Percentiles rank a stretch among this genome's conserved stretches.
These are phyloP conservation scores for Pteruthius melanotis DNA, from an alignment of 2,113 vertebrate genomes.

Conservation along the genomic window DNA sequence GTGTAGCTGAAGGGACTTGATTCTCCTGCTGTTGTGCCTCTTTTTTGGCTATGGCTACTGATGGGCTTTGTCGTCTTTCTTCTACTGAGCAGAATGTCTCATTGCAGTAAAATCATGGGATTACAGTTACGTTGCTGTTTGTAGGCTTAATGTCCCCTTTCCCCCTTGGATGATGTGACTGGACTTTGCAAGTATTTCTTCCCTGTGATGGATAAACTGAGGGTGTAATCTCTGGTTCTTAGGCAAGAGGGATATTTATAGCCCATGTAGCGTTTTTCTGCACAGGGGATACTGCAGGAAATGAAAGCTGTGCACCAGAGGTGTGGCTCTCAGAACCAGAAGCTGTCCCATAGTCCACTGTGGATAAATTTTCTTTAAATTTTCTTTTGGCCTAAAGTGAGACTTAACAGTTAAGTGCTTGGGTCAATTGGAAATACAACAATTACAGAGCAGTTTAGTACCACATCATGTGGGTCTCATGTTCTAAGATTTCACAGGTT, in stretches of 20 bases:
- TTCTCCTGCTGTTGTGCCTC: neutral
- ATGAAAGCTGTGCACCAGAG: neutral
- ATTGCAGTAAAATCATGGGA: accelerated
- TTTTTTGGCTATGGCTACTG: neutral
- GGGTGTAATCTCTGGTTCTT: neutral
- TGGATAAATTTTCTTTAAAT: neutral
- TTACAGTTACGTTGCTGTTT: neutral
- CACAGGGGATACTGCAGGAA: neutral
- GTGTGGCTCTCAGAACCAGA: neutral
- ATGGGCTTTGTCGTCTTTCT: neutral
- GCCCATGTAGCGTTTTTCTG: neutral
- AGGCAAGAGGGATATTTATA: neutral
- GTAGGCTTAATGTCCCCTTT: neutral
- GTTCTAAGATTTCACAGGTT: neutral
- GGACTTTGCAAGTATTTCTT: neutral
- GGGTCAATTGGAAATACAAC: neutral
- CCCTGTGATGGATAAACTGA: neutral
- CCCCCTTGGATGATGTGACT: neutral
- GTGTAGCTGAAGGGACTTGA: neutral
- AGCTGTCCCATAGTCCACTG: neutral
- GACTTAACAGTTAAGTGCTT: neutral
- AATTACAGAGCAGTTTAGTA: no score
- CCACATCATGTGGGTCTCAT: accelerated
- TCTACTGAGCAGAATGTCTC: neutral
- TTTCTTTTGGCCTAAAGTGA: neutral